These are phyloP conservation scores for Eubasilissa splendida DNA, from an alignment of 2,888 invertebrate genomes.

Conservation along the genomic window DNA sequence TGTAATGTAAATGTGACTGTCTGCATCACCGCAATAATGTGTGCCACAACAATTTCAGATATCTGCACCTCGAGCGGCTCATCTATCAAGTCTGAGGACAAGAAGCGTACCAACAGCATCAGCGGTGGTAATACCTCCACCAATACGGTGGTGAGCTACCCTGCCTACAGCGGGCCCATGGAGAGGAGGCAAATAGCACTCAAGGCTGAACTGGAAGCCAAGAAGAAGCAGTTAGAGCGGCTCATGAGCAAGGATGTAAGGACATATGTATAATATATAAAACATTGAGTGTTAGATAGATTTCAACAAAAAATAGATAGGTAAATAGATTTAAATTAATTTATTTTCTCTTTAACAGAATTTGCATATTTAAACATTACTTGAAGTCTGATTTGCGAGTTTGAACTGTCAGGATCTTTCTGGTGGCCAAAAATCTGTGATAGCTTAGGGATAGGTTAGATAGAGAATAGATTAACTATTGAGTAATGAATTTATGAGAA, in stretches of 20 bases:
- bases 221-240: conserved; percentile 77
- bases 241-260: conserved; percentile 76
- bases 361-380: too few species aligned
- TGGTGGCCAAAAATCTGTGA: too few species aligned
- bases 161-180: conserved; percentile 64
- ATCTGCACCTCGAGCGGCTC: conserved; percentile 53
- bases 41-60: conserved; percentile 32
- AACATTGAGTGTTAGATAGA: background rate
- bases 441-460: too few species aligned
- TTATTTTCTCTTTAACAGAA: too few species aligned
- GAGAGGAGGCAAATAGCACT: conserved; percentile 73
- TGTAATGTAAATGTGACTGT: too few species aligned
- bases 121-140: conserved; percentile 45
- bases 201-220: conserved; percentile 75
- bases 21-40: too few species aligned
- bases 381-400: too few species aligned
- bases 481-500: too few species aligned
- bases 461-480: too few species aligned
- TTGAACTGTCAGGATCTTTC: too few species aligned
- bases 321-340: too few species aligned
- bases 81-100: conserved; percentile 59
- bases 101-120: conserved; percentile 59
- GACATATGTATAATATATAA: background rate
- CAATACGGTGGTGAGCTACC: conserved; percentile 19
- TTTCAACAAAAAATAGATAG: too few species aligned